These are phyloP conservation scores for Synanceia verrucosa DNA, from an alignment of 2,797 vertebrate genomes.

Conservation along the genomic window DNA sequence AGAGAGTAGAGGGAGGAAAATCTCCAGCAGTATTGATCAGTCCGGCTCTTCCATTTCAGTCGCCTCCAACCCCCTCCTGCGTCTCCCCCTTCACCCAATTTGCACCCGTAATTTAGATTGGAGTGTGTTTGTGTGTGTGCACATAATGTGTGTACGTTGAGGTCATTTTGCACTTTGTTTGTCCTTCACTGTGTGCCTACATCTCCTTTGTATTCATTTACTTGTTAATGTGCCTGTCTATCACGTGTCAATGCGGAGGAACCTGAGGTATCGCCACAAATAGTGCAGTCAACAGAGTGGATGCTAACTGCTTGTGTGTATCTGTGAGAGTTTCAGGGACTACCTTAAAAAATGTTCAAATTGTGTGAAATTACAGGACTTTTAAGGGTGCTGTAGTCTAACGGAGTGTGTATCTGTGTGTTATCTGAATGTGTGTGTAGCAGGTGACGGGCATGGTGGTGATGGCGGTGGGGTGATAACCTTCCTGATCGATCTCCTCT, in stretches of 20 bases:
- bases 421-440: constrained; percentile 40
- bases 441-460: constrained; percentile 54
- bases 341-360: constrained; percentile 1
- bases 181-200: constrained; percentile 76
- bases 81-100: constrained; percentile 76
- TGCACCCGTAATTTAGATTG: constrained; percentile 83
- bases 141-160: constrained; percentile 54
- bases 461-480: constrained; percentile 27
- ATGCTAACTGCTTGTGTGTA: neutral
- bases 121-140: constrained; percentile 61
- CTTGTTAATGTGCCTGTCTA: constrained; percentile 74
- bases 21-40: constrained; percentile 84
- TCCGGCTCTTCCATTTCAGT: constrained; percentile 81
- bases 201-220: constrained; percentile 78
- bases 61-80: constrained; percentile 67
- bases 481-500: constrained; percentile 77
- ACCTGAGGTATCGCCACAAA: constrained; percentile 31
- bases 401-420: too few species aligned
- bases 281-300: constrained; percentile 21
- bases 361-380: neutral
- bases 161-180: constrained; percentile 70
- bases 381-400: constrained; percentile 5
- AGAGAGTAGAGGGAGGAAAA: constrained; percentile 77
- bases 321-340: neutral
- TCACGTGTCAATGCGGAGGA: constrained; percentile 65